phyloP scores from a whole-genome alignment of 2,888 invertebrate genomes.

The Cotesia congregata region DNA sequence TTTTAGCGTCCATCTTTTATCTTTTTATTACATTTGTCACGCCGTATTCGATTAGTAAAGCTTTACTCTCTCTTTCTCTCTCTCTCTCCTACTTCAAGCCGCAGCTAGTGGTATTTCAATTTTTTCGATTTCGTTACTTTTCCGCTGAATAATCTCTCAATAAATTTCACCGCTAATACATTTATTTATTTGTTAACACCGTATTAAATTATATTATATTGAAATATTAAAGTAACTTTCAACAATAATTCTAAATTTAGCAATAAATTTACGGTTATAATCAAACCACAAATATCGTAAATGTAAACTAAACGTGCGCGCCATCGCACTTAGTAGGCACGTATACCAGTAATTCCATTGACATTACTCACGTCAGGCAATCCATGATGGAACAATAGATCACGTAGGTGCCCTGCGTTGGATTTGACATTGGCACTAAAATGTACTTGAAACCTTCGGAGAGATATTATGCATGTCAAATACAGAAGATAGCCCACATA shows the following conservation, averaged over 20 bases:
- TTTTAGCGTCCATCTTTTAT: not conserved
- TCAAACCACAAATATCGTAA: conserved; percentile 3
- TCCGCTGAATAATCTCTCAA: not conserved
- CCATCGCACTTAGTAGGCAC: conserved; percentile 27
- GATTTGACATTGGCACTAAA: conserved; percentile 61
- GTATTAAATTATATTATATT: too few relatives aligned
- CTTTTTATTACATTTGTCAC: not conserved
- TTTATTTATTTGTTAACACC: not conserved
- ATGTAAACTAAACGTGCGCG: not conserved
- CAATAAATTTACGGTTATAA: conserved; percentile 10
- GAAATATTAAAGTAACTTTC: too few relatives aligned
- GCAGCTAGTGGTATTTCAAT: too few relatives aligned
- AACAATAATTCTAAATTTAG: too few relatives aligned
- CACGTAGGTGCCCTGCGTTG: conserved; percentile 58
- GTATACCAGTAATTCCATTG: conserved; percentile 53
- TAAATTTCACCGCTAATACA: not conserved
- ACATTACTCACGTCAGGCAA: conserved; percentile 54
- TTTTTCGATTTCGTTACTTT: not conserved
- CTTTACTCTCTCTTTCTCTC: not conserved
- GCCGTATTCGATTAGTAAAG: not conserved
- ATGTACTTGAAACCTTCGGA: conserved; percentile 34
- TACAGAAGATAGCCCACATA: not conserved
- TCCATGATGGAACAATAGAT: conserved; percentile 52
- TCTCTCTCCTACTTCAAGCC: too few relatives aligned
- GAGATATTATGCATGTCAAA: conserved; percentile 25